Evolutionary conservation across 2,113 vertebrate genomes (phyloP).

Genomic region (Upupa epops): DNA sequence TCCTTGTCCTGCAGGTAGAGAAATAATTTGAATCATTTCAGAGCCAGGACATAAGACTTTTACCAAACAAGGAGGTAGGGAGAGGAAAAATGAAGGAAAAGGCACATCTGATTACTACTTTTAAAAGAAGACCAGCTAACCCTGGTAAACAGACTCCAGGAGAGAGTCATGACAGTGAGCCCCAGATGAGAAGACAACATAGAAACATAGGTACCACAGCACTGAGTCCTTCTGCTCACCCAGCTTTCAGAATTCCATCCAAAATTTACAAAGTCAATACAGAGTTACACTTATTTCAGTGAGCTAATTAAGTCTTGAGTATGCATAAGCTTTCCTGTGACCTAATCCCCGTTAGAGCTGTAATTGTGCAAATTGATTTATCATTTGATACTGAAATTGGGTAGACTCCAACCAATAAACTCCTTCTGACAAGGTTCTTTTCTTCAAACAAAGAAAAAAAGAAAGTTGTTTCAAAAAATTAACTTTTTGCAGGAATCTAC

Average conservation of each 20-base stretch:
- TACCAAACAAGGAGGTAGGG: background rate
- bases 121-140: background rate
- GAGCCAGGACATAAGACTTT: background rate
- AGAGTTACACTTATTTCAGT: constrained; percentile 21
- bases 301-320: constrained; percentile 56
- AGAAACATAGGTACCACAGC: background rate
- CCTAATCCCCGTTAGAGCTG: constrained; percentile 46
- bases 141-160: background rate
- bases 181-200: background rate
- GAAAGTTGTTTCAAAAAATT: background rate
- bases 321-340: constrained; percentile 38
- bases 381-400: constrained; percentile 31
- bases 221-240: background rate
- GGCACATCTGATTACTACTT: background rate
- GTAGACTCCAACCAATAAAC: constrained; percentile 21
- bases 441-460: background rate
- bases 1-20: background rate
- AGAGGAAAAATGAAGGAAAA: background rate
- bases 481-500: background rate
- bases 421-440: background rate
- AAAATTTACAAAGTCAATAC: background rate
- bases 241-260: background rate
- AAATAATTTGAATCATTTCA: background rate
- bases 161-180: background rate
- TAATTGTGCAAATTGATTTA: constrained; percentile 56